Conservation (phyloP, 2,888 invertebrate species). For the Antitype chi region DNA sequence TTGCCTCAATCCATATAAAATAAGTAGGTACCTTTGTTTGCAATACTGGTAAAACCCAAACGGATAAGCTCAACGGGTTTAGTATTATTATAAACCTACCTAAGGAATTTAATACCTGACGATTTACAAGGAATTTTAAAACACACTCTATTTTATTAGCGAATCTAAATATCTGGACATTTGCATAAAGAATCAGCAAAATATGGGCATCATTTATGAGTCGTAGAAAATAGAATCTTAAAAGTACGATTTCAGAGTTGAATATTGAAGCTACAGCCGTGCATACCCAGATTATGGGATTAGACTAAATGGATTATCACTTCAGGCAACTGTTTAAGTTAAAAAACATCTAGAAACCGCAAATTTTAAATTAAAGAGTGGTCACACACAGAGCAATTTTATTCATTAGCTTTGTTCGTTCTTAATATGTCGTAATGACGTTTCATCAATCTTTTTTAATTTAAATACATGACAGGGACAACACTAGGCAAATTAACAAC, state of each 20-base stretch:
- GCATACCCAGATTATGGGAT: slow-evolving; percentile 1
- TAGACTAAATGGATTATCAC: slow-evolving; percentile 26
- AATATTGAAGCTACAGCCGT: neutral
- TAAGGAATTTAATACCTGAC: slow-evolving; percentile 20
- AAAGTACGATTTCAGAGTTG: rapidly evolving
- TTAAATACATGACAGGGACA: slow-evolving; percentile 31
- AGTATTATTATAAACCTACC: neutral
- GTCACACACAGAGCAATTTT: slow-evolving; percentile 5
- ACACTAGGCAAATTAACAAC: slow-evolving; percentile 20
- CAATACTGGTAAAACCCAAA: slow-evolving; percentile 16
- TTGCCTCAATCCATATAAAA: neutral
- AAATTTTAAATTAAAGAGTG: slow-evolving; percentile 6
- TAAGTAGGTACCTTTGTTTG: neutral
- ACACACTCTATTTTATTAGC: slow-evolving; percentile 29
- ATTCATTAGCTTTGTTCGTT: slow-evolving; percentile 9
- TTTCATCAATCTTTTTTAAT: slow-evolving; percentile 52
- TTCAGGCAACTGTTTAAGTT: neutral
- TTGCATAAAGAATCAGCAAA: slow-evolving; percentile 9
- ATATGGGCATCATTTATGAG: neutral
- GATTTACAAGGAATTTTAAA: slow-evolving; percentile 14
- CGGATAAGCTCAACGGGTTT: neutral
- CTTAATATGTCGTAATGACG: slow-evolving; percentile 22
- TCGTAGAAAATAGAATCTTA: slow-evolving; percentile 16
- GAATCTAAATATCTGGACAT: slow-evolving; percentile 29
- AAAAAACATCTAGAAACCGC: neutral